Evolutionary conservation across 2,888 invertebrate genomes (phyloP).

Genomic region (Microctonus aethiopoides): DNA sequence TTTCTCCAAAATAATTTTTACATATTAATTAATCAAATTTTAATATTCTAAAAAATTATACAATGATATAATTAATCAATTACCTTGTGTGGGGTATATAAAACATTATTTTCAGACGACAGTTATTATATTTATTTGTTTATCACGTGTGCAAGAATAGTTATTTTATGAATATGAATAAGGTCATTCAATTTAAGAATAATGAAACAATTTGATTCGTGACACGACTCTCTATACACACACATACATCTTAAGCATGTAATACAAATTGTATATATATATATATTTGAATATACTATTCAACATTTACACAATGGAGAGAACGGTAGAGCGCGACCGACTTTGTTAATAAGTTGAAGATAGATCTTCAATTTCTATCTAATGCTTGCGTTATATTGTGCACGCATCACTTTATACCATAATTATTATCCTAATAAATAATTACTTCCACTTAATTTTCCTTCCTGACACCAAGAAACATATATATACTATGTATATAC

Average conservation of each 20-base stretch:
- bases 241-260: neutral
- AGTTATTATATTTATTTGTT: too few relatives aligned
- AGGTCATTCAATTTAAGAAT: neutral
- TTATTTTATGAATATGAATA: neutral
- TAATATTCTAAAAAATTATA: too few relatives aligned
- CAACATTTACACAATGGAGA: neutral
- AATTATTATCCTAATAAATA: neutral
- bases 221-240: neutral
- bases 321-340: slow-evolving; percentile 3
- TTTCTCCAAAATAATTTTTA: too few relatives aligned
- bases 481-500: too few relatives aligned
- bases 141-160: too few relatives aligned
- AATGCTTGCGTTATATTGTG: slow-evolving; percentile 7
- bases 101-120: too few relatives aligned
- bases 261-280: neutral
- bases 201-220: neutral
- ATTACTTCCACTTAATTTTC: slow-evolving; percentile 11
- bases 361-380: slow-evolving; percentile 21
- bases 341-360: slow-evolving; percentile 10
- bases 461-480: slow-evolving; percentile 12
- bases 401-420: slow-evolving; percentile 1
- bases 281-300: neutral
- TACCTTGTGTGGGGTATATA: too few relatives aligned
- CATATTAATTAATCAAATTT: too few relatives aligned
- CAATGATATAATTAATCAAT: too few relatives aligned